phyloP scores from a whole-genome alignment of 1,140 invertebrate species.

The Littorina saxatilis region DNA sequence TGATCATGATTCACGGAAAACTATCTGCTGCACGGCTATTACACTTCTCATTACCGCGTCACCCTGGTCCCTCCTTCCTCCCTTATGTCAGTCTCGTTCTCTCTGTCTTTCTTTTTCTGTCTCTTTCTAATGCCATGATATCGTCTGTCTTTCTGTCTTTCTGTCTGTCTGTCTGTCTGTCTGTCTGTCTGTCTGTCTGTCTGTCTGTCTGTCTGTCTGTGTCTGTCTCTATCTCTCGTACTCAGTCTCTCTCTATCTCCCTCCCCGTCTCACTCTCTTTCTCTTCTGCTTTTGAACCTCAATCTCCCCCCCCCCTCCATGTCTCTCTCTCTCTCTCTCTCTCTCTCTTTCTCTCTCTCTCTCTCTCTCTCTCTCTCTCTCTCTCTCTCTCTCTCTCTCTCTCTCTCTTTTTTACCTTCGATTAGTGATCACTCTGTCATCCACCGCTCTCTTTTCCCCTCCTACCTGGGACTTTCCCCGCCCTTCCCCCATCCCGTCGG shows the following conservation, averaged over 20 bases:
- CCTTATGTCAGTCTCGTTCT: neutral
- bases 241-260: constrained; percentile 17
- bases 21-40: no score
- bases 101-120: neutral
- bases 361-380: neutral
- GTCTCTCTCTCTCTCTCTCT: neutral
- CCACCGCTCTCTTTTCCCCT: neutral
- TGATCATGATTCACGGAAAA: no score
- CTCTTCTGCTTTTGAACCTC: neutral
- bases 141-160: neutral
- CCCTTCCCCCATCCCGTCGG: neutral
- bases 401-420: neutral
- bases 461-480: neutral
- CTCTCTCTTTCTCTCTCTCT: neutral
- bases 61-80: no score
- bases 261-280: neutral
- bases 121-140: neutral
- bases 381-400: neutral
- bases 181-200: constrained; percentile 2
- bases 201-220: neutral
- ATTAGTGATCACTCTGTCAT: neutral
- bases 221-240: constrained; percentile 19
- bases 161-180: constrained; percentile 12
- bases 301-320: no score
- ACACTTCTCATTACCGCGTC: no score